Conservation (phyloP, 2,113 vertebrate genomes). For the Mellivora capensis region DNA sequence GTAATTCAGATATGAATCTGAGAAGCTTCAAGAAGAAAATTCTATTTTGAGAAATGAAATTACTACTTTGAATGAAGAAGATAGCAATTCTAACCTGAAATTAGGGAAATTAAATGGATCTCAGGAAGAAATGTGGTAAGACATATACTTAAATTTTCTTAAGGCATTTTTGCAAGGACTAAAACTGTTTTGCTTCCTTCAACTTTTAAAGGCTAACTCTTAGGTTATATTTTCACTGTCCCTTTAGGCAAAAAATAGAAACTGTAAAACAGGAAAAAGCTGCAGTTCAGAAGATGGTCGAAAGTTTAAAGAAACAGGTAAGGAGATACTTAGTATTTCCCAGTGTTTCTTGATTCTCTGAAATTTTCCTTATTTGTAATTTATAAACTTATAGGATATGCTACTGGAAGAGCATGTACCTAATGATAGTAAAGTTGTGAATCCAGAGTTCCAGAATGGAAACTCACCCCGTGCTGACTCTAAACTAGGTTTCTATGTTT, state of each 20-base stretch:
- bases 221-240: constrained; percentile 30
- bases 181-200: not conserved
- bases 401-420: not conserved
- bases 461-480: not conserved
- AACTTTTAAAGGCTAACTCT: not conserved
- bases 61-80: constrained; percentile 85
- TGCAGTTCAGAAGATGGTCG: constrained; percentile 85
- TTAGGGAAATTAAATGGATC: constrained; percentile 83
- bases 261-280: constrained; percentile 87
- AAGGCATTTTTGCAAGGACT: not conserved
- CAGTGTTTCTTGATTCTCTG: not conserved
- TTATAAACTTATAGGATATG: not conserved
- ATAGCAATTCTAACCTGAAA: constrained; percentile 77
- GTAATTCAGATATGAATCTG: constrained; percentile 85
- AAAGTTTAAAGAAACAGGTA: constrained; percentile 91
- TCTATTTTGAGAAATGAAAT: constrained; percentile 84
- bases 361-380: constrained; percentile 20
- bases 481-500: not conserved
- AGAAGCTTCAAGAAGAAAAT: constrained; percentile 90
- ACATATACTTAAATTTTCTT: not conserved
- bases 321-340: not conserved
- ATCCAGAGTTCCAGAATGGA: not conserved
- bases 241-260: constrained; percentile 87
- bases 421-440: not conserved
- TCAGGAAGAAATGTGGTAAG: constrained; percentile 89